These are phyloP conservation scores for Listronotus oregonensis DNA, from an alignment of 1,140 invertebrate species.

Conservation along the genomic window DNA sequence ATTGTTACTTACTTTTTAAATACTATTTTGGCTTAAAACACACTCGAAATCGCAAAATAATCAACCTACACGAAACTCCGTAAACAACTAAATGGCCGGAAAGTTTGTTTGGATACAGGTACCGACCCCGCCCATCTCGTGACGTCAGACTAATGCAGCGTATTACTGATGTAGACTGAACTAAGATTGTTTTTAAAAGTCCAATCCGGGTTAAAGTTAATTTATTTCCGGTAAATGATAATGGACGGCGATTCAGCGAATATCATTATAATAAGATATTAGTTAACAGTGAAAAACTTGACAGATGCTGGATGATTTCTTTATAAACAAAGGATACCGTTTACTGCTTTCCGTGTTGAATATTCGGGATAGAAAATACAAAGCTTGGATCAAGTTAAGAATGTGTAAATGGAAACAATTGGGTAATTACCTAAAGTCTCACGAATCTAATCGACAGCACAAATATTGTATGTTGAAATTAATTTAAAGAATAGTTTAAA, in stretches of 20 bases:
- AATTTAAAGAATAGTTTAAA: too few relatives aligned
- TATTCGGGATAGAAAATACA: slow-evolving; percentile 31
- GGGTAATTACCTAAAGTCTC: slow-evolving; percentile 23
- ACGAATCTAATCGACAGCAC: too few relatives aligned
- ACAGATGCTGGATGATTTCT: slow-evolving; percentile 33
- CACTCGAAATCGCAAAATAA: too few relatives aligned
- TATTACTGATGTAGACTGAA: slow-evolving; percentile 11
- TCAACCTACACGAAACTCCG: too few relatives aligned
- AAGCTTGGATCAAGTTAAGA: slow-evolving; percentile 26
- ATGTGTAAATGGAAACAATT: too few relatives aligned
- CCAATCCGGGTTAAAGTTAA: slow-evolving; percentile 25
- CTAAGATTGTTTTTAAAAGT: slow-evolving; percentile 28
- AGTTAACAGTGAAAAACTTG: slow-evolving; percentile 34
- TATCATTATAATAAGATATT: slow-evolving; percentile 31
- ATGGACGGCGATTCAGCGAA: slow-evolving; percentile 22
- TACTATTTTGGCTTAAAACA: too few relatives aligned
- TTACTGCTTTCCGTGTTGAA: slow-evolving; percentile 30
- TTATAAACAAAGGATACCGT: slow-evolving; percentile 35
- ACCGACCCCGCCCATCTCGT: too few relatives aligned
- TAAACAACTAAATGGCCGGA: too few relatives aligned
- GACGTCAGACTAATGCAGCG: too few relatives aligned
- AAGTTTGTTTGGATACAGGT: too few relatives aligned
- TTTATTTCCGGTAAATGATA: slow-evolving; percentile 28
- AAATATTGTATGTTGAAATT: too few relatives aligned
- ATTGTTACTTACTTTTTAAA: too few relatives aligned